A percentile compares a stretch with the other conserved stretches of the same genome.
These are phyloP conservation scores for Casuarius casuarius DNA, from an alignment of 2,113 vertebrate genomes.

Conservation along the genomic window DNA sequence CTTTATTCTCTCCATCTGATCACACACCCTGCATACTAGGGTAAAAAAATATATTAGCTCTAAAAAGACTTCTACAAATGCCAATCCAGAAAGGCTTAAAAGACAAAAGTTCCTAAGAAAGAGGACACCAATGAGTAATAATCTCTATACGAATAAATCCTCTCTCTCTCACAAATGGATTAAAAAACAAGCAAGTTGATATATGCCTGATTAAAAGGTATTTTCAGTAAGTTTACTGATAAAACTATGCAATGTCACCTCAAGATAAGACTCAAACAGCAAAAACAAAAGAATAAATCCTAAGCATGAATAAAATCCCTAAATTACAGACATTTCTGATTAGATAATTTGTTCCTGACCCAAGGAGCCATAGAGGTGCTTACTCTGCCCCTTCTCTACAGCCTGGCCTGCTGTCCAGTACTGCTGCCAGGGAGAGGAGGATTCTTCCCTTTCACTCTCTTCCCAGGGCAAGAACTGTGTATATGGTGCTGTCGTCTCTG, in stretches of 20 bases:
- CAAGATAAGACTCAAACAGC: not conserved
- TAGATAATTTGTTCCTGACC: not conserved
- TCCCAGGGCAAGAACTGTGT: no score
- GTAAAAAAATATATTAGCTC: not conserved
- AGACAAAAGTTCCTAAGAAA: not conserved
- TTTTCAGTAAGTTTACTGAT: not conserved
- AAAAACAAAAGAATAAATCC: not conserved
- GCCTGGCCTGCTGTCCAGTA: not conserved
- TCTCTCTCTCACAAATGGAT: not conserved
- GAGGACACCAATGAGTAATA: not conserved
- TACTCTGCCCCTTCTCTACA: not conserved
- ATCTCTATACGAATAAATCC: not conserved
- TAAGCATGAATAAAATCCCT: not conserved
- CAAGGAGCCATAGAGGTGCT: not conserved
- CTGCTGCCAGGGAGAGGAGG: not conserved
- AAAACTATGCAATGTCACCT: not conserved
- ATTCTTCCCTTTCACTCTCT: not conserved
- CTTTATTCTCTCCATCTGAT: not conserved
- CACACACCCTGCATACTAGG: not conserved
- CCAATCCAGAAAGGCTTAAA: not conserved
- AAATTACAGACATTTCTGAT: not conserved
- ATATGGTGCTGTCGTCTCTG: not conserved
- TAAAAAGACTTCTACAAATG: not conserved
- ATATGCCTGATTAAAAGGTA: not conserved
- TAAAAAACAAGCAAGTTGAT: not conserved